Base-by-base conservation (phyloP, 2,888 invertebrate species). In the Anthrax anthrax region DNA sequence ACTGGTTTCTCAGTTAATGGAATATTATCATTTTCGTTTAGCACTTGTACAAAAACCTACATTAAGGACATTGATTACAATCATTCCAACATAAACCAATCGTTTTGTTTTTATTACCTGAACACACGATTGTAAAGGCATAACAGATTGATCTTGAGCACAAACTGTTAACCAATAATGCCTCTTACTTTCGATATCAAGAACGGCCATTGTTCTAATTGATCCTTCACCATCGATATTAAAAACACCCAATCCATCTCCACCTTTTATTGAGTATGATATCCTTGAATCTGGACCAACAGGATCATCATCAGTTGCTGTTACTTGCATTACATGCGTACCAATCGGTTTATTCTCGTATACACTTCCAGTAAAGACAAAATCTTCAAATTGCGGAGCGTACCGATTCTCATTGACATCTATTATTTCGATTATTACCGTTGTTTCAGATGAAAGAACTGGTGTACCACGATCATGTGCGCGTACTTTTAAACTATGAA, bases 161-260 rank as follows among this genome's bases (percentile, higher is more conserved):
- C 85, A 85, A 46, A 95, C 80, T 10, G 91, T 92, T 52, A 97
- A 71, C 97, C 97, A 97, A 70, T 92, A 95, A 62, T 84, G 81
- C 34, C 80, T 71, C 57, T 80, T 81, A 3, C 82, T 78, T 72
- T 97, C 97, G 47, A 91, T 78, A 70, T 97, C 96, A 59, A 97
- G 73, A 39, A 86, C 78, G 3, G 81, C 80, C 59, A 82, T 74
- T 2, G 95, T 94, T 52, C 82, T 78, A 56, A 97, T 81, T 43
- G 78, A 76, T 51, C 96, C 95, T 71, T 83, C 76, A 60, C 81
- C 80, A 64, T 94, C 92, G 52, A 97, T 86, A 56, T 84, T 77
- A 74, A 97, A 97, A 55, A 85, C 78, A 23, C 95, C 92, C 59
- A 94, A 75, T 37, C 96, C 96, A 60, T 86, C 82, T 41, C 95